Percentiles rank a stretch among this genome's conserved stretches.
Conservation (phyloP, 2,797 vertebrate species). For the Mormyrops boulengeri region DNA sequence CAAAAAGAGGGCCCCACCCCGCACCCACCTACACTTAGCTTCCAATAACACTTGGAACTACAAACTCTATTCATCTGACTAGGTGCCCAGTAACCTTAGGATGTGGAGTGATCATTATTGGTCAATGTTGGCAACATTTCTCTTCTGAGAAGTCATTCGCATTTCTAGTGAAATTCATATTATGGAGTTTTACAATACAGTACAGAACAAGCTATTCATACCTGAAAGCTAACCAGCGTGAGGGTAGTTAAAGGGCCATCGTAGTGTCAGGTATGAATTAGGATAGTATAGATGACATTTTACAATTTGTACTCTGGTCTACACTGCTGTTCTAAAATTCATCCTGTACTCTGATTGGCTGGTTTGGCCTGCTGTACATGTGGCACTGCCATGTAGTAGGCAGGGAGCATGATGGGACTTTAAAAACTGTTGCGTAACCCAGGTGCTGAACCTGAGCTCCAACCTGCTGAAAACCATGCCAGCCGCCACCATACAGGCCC, state of each 20-base stretch:
- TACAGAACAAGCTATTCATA: neutral
- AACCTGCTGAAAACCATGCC: conserved; percentile 17
- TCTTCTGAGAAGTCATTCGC: neutral
- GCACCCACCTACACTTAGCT: neutral
- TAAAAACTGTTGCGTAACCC: neutral
- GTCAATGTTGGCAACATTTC: neutral
- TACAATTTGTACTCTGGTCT: neutral
- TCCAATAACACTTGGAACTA: neutral
- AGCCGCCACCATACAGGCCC: neutral
- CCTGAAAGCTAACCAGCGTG: neutral
- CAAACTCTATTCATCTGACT: neutral
- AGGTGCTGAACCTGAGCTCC: conserved; percentile 25
- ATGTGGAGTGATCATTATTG: neutral
- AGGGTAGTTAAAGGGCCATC: neutral
- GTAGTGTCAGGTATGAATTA: neutral
- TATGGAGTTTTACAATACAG: neutral
- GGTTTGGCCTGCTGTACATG: neutral
- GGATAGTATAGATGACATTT: neutral
- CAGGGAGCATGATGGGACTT: neutral
- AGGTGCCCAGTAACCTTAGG: neutral
- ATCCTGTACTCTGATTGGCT: neutral
- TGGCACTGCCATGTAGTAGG: neutral
- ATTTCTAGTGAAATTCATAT: neutral
- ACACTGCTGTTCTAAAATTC: neutral
- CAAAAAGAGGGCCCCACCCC: neutral